Evolutionary conservation across 2,113 vertebrate species (phyloP).

Genomic region (Ptyas mucosa): DNA sequence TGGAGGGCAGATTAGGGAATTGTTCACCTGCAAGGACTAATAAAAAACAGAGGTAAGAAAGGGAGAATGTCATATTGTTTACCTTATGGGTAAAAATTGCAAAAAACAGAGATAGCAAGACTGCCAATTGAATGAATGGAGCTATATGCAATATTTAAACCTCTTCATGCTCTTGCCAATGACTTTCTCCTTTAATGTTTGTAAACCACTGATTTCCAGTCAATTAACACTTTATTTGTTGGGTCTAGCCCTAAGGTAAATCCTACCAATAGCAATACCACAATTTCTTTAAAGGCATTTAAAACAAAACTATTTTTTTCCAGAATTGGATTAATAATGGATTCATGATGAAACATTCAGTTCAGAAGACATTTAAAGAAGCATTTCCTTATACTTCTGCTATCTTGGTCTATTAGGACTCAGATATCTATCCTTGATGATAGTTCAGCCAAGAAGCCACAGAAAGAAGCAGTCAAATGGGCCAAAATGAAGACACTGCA

Average conservation of each 20-base stretch:
- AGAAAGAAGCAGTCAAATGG: not conserved
- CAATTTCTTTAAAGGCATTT: not conserved
- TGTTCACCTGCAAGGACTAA: not conserved
- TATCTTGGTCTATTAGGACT: not conserved
- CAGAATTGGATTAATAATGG: not conserved
- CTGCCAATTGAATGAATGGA: not conserved
- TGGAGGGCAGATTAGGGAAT: not conserved
- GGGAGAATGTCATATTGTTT: not conserved
- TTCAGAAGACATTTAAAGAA: not conserved
- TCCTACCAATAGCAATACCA: not conserved
- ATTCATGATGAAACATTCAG: not conserved
- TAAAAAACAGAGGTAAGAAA: not conserved
- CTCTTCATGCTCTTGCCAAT: too few relatives aligned
- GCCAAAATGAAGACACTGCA: not conserved
- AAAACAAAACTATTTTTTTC: not conserved
- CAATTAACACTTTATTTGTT: not conserved
- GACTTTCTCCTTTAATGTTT: not conserved
- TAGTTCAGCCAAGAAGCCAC: not conserved
- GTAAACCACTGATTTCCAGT: not conserved
- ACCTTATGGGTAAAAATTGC: not conserved
- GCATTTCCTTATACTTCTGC: not conserved
- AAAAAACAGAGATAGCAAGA: not conserved
- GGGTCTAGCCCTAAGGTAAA: not conserved
- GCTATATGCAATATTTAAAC: not conserved
- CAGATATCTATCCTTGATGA: not conserved